Percentiles rank a stretch among this genome's conserved stretches.
Conservation (phyloP, 2,888 invertebrate species). For the Leucophenga maculata region DNA sequence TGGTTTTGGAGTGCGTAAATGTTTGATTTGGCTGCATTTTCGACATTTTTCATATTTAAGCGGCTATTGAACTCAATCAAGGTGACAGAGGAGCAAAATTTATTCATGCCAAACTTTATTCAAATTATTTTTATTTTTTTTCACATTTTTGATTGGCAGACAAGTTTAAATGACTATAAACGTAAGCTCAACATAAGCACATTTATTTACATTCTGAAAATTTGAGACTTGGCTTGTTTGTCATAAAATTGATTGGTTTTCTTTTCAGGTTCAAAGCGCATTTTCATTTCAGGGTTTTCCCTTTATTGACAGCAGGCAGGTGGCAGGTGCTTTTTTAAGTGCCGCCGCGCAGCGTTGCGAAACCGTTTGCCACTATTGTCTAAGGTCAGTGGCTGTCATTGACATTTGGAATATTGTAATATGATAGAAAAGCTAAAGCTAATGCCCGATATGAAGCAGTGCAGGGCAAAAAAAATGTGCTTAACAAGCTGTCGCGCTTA, state of each 20-base stretch:
- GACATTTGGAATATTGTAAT: too few species aligned
- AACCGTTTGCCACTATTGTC: background rate
- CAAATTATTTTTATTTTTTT: background rate
- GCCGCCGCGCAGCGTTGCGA: background rate
- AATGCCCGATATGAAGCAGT: conserved; percentile 26
- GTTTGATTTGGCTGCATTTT: background rate
- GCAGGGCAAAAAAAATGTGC: background rate
- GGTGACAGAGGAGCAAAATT: background rate
- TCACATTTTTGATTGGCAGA: conserved; percentile 13
- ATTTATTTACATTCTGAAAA: conserved; percentile 17
- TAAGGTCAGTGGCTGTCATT: conserved; percentile 25
- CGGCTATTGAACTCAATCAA: conserved; percentile 16
- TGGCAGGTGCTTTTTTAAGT: conserved; percentile 24
- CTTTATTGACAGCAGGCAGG: conserved; percentile 1
- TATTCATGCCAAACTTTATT: background rate
- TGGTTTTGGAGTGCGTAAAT: background rate
- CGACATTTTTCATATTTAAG: too few species aligned
- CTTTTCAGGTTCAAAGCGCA: conserved; percentile 50
- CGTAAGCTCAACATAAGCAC: background rate
- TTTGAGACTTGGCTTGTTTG: conserved; percentile 31
- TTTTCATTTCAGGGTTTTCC: conserved; percentile 11
- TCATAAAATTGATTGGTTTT: conserved; percentile 63
- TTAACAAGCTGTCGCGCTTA: conserved; percentile 30
- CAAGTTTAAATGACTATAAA: background rate
- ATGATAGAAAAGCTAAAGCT: background rate